These are phyloP conservation scores for Blastobasis adustella DNA, from an alignment of 2,888 invertebrate species.

Conservation along the genomic window DNA sequence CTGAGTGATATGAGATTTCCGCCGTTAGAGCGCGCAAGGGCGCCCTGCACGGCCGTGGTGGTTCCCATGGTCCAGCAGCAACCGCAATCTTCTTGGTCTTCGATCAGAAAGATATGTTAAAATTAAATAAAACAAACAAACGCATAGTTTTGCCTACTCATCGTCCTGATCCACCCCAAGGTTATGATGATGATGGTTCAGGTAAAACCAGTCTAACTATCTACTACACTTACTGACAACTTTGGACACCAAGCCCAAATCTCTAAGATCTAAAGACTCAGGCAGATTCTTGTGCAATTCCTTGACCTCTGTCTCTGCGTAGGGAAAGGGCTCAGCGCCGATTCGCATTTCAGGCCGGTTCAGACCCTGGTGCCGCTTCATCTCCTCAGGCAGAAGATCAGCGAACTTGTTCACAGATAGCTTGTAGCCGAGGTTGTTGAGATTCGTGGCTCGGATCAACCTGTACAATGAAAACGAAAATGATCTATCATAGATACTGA, in stretches of 20 bases:
- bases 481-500: too few species aligned
- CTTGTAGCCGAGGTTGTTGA: constrained; percentile 38
- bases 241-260: constrained; percentile 36
- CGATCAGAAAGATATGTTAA: too few species aligned
- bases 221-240: constrained; percentile 34
- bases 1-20: constrained; percentile 44
- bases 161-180: too few species aligned
- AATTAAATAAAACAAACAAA: too few species aligned
- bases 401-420: constrained; percentile 47
- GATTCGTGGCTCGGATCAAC: constrained; percentile 30
- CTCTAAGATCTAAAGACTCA: constrained; percentile 37
- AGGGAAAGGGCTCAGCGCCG: constrained; percentile 46
- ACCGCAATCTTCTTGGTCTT: constrained; percentile 49
- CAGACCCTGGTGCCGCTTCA: constrained; percentile 33
- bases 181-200: too few species aligned
- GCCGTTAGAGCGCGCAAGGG: constrained; percentile 42
- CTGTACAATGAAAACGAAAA: constrained; percentile 16
- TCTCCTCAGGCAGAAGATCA: constrained; percentile 45
- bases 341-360: constrained; percentile 23
- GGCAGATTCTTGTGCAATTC: constrained; percentile 29
- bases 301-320: constrained; percentile 24
- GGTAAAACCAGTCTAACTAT: too few species aligned
- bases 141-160: too few species aligned
- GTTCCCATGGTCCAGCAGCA: constrained; percentile 53
- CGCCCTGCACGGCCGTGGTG: constrained; percentile 49